These are phyloP conservation scores for Tragulus kanchil DNA, from an alignment of 2,113 vertebrate genomes.

Conservation along the genomic window DNA sequence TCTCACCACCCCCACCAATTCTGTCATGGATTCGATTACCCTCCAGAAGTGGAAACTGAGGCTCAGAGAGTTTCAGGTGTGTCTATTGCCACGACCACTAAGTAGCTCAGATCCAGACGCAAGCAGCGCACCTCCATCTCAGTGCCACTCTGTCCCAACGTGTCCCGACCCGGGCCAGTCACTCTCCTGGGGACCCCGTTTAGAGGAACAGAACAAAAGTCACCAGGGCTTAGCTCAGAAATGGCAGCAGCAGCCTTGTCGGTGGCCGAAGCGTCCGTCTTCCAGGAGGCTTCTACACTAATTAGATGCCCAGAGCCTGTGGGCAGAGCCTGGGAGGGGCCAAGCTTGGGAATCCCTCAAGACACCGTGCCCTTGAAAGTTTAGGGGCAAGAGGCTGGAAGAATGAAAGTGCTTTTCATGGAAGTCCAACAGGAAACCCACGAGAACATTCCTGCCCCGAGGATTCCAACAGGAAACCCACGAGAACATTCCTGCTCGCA, in stretches of 20 bases:
- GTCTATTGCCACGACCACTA: background rate
- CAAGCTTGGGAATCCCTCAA: slow-evolving; percentile 51
- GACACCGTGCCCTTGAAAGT: background rate
- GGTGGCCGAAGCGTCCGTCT: background rate
- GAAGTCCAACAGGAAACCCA: slow-evolving; percentile 87
- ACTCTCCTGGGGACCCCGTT: background rate
- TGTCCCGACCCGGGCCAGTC: background rate
- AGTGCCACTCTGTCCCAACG: background rate
- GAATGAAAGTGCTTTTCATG: slow-evolving; percentile 84
- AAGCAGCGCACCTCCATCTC: background rate
- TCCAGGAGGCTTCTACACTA: background rate
- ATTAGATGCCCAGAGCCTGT: background rate
- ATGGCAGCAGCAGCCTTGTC: background rate
- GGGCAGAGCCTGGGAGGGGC: slow-evolving; percentile 34
- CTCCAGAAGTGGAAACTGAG: background rate
- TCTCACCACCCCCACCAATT: background rate
- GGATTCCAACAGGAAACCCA: slow-evolving; percentile 83
- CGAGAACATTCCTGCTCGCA: slow-evolving; percentile 83
- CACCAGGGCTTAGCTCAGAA: background rate
- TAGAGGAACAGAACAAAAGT: background rate
- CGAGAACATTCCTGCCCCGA: slow-evolving; percentile 84
- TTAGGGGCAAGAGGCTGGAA: slow-evolving; percentile 70
- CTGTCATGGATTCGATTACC: background rate
- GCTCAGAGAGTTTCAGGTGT: background rate
- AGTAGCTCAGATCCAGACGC: background rate